Evolutionary conservation across 2,888 invertebrate genomes (phyloP).

Genomic region (Parnassius mnemosyne): DNA sequence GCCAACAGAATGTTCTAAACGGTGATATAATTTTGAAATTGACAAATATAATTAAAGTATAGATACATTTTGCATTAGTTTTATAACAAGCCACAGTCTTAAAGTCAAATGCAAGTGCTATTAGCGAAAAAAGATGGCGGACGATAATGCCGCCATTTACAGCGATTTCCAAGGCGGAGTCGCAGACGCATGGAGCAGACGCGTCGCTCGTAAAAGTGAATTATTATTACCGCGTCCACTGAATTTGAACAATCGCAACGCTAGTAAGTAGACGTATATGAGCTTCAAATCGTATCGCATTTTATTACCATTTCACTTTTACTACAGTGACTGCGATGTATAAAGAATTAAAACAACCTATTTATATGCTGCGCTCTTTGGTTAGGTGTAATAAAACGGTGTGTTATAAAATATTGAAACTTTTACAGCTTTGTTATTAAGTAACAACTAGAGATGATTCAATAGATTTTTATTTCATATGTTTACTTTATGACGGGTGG

Average conservation of each 20-base stretch:
- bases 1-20: too few relatives aligned
- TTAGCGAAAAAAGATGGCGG: slow-evolving; percentile 49
- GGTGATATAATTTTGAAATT: too few relatives aligned
- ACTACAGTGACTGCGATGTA: slow-evolving; percentile 21
- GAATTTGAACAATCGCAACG: slow-evolving; percentile 70
- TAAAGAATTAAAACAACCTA: slow-evolving; percentile 28
- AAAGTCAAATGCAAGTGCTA: slow-evolving; percentile 39
- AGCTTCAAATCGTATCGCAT: slow-evolving; percentile 47
- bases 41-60: background rate
- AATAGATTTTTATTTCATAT: too few relatives aligned
- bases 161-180: slow-evolving; percentile 63
- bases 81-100: slow-evolving; percentile 10
- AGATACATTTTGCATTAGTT: slow-evolving; percentile 10
- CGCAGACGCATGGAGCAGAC: slow-evolving; percentile 68
- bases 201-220: slow-evolving; percentile 74
- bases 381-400: slow-evolving; percentile 20
- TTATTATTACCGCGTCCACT: slow-evolving; percentile 70
- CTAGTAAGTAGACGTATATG: slow-evolving; percentile 51
- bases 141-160: slow-evolving; percentile 68
- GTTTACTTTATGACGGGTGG: too few relatives aligned
- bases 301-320: slow-evolving; percentile 29
- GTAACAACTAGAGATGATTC: too few relatives aligned
- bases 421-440: slow-evolving; percentile 18
- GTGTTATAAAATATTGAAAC: slow-evolving; percentile 18
- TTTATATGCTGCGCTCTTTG: slow-evolving; percentile 21